These are phyloP conservation scores for Gryllus longicercus DNA, from an alignment of 2,888 invertebrate species.

Conservation along the genomic window DNA sequence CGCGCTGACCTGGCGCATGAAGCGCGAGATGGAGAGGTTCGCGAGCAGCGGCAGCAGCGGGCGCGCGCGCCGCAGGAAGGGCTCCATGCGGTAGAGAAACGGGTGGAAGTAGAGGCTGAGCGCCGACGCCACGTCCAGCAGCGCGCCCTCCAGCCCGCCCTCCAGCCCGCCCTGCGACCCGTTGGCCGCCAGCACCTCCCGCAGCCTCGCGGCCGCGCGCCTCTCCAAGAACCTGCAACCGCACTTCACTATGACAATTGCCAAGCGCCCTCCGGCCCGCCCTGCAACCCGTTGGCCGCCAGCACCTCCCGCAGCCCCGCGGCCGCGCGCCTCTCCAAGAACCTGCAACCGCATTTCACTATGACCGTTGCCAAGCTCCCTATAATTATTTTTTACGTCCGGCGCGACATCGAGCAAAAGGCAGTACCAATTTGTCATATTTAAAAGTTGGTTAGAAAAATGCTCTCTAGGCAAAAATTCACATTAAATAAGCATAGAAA, in stretches of 20 bases:
- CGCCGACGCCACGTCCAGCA: conserved; percentile 37
- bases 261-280: not conserved
- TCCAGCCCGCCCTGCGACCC: not conserved
- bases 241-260: too few species aligned
- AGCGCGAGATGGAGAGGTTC: conserved; percentile 11
- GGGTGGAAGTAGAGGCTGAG: conserved; percentile 40
- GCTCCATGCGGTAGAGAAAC: conserved; percentile 37
- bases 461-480: too few species aligned
- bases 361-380: too few species aligned
- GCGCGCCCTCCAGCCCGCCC: too few species aligned
- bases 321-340: not conserved
- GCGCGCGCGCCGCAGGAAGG: conserved; percentile 35
- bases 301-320: not conserved
- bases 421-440: too few species aligned
- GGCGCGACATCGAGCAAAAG: too few species aligned
- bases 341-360: too few species aligned
- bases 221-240: not conserved
- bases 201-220: not conserved
- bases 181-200: not conserved
- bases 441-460: too few species aligned
- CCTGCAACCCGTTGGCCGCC: not conserved
- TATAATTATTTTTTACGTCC: too few species aligned
- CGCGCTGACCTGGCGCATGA: conserved; percentile 25
- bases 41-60: conserved; percentile 32
- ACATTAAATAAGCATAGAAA: too few species aligned